Evolutionary conservation across 2,797 vertebrate genomes (phyloP).

Genomic region (Sebastes steindachneri): DNA sequence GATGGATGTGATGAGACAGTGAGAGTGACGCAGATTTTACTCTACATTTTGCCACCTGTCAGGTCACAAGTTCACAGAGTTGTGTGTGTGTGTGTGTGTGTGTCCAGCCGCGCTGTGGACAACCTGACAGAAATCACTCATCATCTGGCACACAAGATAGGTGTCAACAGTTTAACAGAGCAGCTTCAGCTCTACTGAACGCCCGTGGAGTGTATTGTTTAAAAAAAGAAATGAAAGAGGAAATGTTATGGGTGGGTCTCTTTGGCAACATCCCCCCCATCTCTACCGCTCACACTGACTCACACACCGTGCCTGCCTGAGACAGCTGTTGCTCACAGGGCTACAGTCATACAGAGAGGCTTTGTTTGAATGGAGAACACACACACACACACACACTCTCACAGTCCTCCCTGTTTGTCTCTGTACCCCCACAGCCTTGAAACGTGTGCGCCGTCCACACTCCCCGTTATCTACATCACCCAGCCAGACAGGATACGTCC

Average conservation of each 20-base stretch:
- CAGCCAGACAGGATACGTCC: constrained; percentile 54
- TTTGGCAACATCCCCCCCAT: constrained; percentile 11
- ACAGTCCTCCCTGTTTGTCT: constrained; percentile 46
- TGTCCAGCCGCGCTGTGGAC: not conserved
- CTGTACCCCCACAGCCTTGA: constrained; percentile 46
- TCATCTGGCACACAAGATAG: not conserved
- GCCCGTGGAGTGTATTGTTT: not conserved
- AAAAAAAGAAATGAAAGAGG: not conserved
- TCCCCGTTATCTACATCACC: constrained; percentile 55
- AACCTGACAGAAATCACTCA: constrained; percentile 33
- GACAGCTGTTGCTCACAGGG: constrained; percentile 83
- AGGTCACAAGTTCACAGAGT: constrained; percentile 52
- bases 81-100: not conserved
- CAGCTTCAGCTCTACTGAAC: not conserved
- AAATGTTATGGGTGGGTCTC: constrained; percentile 61
- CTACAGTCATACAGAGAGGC: constrained; percentile 72
- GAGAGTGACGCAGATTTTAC: constrained; percentile 52
- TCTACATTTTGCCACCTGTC: constrained; percentile 67
- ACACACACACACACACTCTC: constrained; percentile 30
- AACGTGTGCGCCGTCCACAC: constrained; percentile 19
- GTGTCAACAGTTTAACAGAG: constrained; percentile 1
- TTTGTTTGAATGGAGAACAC: constrained; percentile 69
- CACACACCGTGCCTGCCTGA: constrained; percentile 46
- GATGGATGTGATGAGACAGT: constrained; percentile 61
- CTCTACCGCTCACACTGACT: not conserved